A percentile compares a stretch with the other conserved stretches of the same genome.
phyloP scores from a whole-genome alignment of 2,797 vertebrate genomes.

The Sylvilagus floridanus region DNA sequence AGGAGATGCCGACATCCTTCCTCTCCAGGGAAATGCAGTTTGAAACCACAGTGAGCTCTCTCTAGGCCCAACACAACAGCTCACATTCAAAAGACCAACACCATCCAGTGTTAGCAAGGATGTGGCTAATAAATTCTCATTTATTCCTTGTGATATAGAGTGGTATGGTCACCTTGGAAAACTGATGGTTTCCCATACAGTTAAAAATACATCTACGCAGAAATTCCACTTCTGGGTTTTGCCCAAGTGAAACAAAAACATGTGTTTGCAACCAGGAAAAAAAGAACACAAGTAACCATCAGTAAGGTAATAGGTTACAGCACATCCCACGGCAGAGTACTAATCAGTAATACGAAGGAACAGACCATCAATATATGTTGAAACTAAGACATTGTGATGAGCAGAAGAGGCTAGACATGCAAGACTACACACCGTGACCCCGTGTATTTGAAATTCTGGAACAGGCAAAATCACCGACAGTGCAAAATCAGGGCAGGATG shows the following conservation, averaged over 20 bases:
- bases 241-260: neutral
- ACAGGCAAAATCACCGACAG: neutral
- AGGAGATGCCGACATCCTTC: too few relatives aligned
- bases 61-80: too few relatives aligned
- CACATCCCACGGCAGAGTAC: neutral
- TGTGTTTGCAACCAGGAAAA: neutral
- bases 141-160: neutral
- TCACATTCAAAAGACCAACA: neutral
- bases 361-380: too few relatives aligned
- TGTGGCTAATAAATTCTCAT: neutral
- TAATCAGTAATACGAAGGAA: neutral
- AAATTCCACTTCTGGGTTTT: neutral
- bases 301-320: neutral
- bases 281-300: neutral
- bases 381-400: too few relatives aligned
- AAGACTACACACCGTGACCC: neutral
- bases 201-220: neutral
- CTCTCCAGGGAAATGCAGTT: too few relatives aligned
- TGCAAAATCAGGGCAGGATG: neutral
- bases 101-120: neutral
- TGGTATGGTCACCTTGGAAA: neutral
- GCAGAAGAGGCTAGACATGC: too few relatives aligned
- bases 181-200: neutral
- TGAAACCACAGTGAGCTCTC: too few relatives aligned
- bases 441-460: neutral